Evolutionary conservation across 2,113 vertebrate species (phyloP), one percentile per base, ranked within the genome.

Genomic region (Tachuris rubrigastra): DNA sequence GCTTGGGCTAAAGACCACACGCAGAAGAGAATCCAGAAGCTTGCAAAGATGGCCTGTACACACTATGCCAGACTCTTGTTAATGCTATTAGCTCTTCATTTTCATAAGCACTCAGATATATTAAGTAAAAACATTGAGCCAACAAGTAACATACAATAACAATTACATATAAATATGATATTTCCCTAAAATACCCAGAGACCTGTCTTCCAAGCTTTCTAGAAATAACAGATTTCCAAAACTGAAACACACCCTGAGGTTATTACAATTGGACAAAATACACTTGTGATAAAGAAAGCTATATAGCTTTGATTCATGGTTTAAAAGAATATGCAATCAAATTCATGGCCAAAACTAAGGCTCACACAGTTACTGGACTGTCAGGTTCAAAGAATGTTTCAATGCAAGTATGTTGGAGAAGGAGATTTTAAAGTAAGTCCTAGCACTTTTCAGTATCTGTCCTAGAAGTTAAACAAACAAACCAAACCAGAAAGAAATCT

Each of bases 41-140:
- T 90, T 44, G 41, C 47, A 89, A 93, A 59, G 85, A 88, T 37
- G 65, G 87, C 65, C 71, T 71, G 49, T 3, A 25, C 5, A 56
- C 21, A 25, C 55, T 12, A 12, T 46, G 87, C 90, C 90, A 94
- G 88, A 20, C 73, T 72, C 75, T 25, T n/a, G 59, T 27, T 94
- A 89, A 96, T 75, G 47, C 60, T 75, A 39, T 90, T 67, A 88
- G 92, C 73, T 80, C 85, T 75, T 92, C 50, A 68, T 84, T 95
- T 95, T 78, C 72, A 67, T 30, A 90, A 93, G 68, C 76, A 75
- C 44, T 63, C 68, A 59, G 17, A 77, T 59, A 41, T 27, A 74
- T 35, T 37, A 80, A 84, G 67, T 30, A 77, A 90, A 97, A 93
- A 77, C 22, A 81, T 35, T 46, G 42, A 62, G 35, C 56, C 76